Percentiles rank a stretch among this genome's conserved stretches.
Evolutionary conservation across 2,888 invertebrate genomes (phyloP).

Genomic region (Xestia sexstrigata): DNA sequence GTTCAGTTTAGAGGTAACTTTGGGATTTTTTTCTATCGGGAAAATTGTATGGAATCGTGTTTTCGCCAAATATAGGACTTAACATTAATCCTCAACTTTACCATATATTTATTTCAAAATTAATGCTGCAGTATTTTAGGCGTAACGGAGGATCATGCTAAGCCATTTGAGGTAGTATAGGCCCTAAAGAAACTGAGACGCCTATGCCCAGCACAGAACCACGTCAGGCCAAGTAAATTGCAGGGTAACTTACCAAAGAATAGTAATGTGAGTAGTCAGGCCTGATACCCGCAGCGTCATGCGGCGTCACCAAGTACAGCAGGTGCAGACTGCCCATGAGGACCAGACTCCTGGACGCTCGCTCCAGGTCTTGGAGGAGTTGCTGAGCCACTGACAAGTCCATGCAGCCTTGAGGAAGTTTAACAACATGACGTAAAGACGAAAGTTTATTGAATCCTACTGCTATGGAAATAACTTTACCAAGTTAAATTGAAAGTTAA

Average conservation of each 20-base stretch:
- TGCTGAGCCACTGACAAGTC: slow-evolving; percentile 93
- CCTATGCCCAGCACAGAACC: neutral
- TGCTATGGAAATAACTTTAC: neutral
- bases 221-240: neutral
- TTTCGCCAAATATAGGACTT: no score
- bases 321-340: slow-evolving; percentile 96
- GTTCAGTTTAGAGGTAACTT: no score
- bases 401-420: slow-evolving; percentile 92
- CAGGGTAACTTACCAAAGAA: slow-evolving; percentile 87
- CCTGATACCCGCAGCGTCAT: slow-evolving; percentile 91
- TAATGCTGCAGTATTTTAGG: no score
- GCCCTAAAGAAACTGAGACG: no score
- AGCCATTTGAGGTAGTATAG: no score
- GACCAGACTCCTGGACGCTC: slow-evolving; percentile 94
- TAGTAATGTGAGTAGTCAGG: slow-evolving; percentile 90
- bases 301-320: slow-evolving; percentile 96
- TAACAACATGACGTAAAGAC: neutral
- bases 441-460: neutral
- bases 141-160: no score
- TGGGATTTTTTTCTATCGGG: no score
- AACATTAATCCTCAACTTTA: no score
- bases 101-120: no score
- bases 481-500: neutral
- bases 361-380: slow-evolving; percentile 94
- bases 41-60: no score